phyloP scores from a whole-genome alignment of 2,888 invertebrate species.

The Oasisia sp. region DNA sequence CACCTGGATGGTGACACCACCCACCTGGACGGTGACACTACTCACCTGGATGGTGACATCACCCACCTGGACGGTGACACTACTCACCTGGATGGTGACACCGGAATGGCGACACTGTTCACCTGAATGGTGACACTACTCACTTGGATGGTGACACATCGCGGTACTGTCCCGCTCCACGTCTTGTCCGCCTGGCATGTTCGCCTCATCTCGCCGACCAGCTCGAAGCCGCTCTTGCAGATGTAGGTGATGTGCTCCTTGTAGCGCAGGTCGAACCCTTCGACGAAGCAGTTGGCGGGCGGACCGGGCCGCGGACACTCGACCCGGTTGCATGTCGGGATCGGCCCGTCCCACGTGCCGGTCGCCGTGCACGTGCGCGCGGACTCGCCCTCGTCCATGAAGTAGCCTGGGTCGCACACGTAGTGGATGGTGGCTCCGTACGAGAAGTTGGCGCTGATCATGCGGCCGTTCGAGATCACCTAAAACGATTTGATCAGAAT shows the following conservation, averaged over 20 bases:
- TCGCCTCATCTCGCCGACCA: conserved; percentile 24
- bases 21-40: too few relatives aligned
- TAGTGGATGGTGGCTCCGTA: conserved; percentile 19
- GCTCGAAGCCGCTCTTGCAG: conserved; percentile 29
- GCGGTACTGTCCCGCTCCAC: conserved; percentile 37
- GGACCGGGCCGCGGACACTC: conserved; percentile 42
- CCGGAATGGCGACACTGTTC: too few relatives aligned
- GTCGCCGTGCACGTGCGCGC: conserved; percentile 41
- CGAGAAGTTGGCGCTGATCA: background rate
- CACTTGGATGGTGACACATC: conserved; percentile 30
- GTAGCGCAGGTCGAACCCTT: conserved; percentile 33
- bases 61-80: too few relatives aligned
- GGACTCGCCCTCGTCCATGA: conserved; percentile 35
- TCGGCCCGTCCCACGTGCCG: conserved; percentile 54
- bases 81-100: too few relatives aligned
- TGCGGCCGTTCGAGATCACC: conserved; percentile 17
- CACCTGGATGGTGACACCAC: too few relatives aligned
- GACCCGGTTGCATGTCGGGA: conserved; percentile 53
- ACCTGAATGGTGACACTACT: too few relatives aligned
- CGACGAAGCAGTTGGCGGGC: conserved; percentile 26
- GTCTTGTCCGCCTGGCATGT: conserved; percentile 34
- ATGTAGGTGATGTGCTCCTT: conserved; percentile 25
- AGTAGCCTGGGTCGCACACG: conserved; percentile 21
- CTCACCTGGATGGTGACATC: too few relatives aligned
- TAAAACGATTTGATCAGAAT: too few relatives aligned